Evolutionary conservation across 2,113 vertebrate genomes (phyloP).

Genomic region (Anarrhichthys ocellatus): DNA sequence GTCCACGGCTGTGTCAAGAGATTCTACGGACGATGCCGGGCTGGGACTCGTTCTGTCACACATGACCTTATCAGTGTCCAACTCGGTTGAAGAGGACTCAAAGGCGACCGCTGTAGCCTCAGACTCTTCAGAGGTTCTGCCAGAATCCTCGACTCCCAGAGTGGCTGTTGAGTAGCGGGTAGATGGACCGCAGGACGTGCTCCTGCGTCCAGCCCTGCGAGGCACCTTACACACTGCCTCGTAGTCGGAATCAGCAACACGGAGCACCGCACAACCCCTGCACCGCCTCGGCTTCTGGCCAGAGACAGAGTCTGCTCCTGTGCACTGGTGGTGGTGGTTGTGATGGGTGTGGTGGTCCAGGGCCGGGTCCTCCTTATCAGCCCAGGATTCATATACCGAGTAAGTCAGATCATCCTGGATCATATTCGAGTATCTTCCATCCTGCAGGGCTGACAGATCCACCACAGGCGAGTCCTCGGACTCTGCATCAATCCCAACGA

Average conservation of each 20-base stretch:
- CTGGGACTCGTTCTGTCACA: conserved; percentile 82
- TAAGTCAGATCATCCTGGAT: conserved; percentile 92
- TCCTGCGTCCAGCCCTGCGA: conserved; percentile 86
- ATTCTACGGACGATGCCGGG: conserved; percentile 86
- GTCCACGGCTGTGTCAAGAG: conserved; percentile 84
- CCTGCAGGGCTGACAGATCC: conserved; percentile 84
- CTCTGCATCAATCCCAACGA: conserved; percentile 28
- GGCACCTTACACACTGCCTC: conserved; percentile 95
- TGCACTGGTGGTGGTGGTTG: conserved; percentile 80
- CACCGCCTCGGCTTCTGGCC: conserved; percentile 86
- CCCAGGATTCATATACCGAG: conserved; percentile 93
- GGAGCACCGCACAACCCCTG: conserved; percentile 86
- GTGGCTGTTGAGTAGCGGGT: conserved; percentile 81
- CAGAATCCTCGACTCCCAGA: conserved; percentile 64
- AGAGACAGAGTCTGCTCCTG: conserved; percentile 52
- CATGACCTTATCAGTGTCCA: conserved; percentile 64
- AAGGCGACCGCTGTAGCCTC: conserved; percentile 19
- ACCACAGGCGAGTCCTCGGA: conserved; percentile 73
- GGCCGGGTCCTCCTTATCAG: conserved; percentile 85
- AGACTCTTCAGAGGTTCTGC: conserved; percentile 62
- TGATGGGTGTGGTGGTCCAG: conserved; percentile 73
- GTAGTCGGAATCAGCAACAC: conserved; percentile 92
- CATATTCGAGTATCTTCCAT: conserved; percentile 85
- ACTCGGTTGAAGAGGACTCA: conserved; percentile 47
- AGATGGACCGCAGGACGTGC: conserved; percentile 86